These are phyloP conservation scores for Cosmopolites sordidus DNA, from an alignment of 2,888 invertebrate species.

Conservation along the genomic window DNA sequence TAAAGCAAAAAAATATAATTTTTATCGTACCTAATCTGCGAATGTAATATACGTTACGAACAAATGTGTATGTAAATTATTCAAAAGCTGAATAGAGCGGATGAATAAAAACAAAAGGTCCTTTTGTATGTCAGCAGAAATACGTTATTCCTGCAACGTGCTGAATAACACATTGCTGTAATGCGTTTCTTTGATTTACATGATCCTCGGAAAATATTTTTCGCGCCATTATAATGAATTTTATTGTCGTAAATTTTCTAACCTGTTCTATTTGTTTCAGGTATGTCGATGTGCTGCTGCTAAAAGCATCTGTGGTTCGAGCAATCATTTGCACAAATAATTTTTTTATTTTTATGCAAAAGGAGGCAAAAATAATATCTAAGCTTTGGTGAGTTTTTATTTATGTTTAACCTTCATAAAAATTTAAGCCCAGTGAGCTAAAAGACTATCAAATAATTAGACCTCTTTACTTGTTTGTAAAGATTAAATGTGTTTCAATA, in stretches of 20 bases:
- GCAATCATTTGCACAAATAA: too few relatives aligned
- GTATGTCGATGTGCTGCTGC: neutral
- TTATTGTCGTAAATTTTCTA: neutral
- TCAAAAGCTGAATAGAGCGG: constrained; percentile 11
- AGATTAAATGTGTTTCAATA: too few relatives aligned
- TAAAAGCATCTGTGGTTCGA: too few relatives aligned
- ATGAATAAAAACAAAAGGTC: constrained; percentile 14
- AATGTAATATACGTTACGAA: constrained; percentile 5
- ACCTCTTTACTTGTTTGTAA: too few relatives aligned
- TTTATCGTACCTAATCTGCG: too few relatives aligned
- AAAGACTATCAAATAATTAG: too few relatives aligned
- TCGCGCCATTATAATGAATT: neutral
- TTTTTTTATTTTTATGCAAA: too few relatives aligned
- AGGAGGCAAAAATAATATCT: too few relatives aligned
- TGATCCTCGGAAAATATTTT: neutral
- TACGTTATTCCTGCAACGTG: constrained; percentile 15
- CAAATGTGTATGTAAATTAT: constrained; percentile 26
- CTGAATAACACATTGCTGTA: constrained; percentile 8
- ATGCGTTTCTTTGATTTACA: neutral
- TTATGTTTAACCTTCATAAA: too few relatives aligned
- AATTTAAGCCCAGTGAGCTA: too few relatives aligned
- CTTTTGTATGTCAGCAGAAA: constrained; percentile 14
- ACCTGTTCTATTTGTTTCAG: neutral
- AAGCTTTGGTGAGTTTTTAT: too few relatives aligned
- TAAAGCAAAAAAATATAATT: too few relatives aligned